Evolutionary conservation across 92 coral and sea anemone species (phyloP).

Genomic region (Epizoanthus scotinus): DNA sequence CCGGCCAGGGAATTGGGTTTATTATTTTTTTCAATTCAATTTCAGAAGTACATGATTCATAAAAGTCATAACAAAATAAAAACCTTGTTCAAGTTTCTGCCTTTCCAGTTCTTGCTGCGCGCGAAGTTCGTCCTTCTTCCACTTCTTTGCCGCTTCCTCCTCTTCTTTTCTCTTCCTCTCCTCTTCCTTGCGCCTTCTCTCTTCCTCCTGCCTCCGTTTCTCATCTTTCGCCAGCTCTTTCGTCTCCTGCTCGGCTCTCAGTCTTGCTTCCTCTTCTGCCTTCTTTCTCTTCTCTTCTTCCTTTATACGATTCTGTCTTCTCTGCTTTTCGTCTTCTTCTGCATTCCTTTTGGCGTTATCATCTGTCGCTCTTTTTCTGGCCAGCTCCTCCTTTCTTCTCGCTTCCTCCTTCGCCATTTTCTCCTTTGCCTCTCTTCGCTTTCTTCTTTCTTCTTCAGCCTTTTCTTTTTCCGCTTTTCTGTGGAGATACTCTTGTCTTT

Average conservation of each 20-base stretch:
- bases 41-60: too few relatives aligned
- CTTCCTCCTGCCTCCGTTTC: constrained; percentile 59
- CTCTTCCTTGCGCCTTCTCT: constrained; percentile 60
- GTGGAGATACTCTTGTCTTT: constrained; percentile 63
- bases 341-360: constrained; percentile 75
- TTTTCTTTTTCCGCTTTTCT: constrained; percentile 57
- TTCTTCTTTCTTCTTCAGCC: constrained; percentile 35
- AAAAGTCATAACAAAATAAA: not conserved
- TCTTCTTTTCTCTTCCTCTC: constrained; percentile 76
- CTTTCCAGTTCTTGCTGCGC: constrained; percentile 84
- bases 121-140: constrained; percentile 94
- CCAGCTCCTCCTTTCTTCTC: constrained; percentile 64
- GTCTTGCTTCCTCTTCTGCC: constrained; percentile 66
- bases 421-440: constrained; percentile 29
- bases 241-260: constrained; percentile 56
- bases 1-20: too few relatives aligned
- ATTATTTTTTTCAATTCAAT: too few relatives aligned
- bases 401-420: constrained; percentile 75
- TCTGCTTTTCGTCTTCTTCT: constrained; percentile 66
- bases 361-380: constrained; percentile 61
- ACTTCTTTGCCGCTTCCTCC: constrained; percentile 87
- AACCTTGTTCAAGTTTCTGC: constrained; percentile 86
- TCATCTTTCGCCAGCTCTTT: constrained; percentile 68
- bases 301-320: constrained; percentile 44
- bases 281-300: constrained; percentile 63